Base-by-base conservation (phyloP, 2,888 invertebrate species). In the Zelleria hepariella region DNA sequence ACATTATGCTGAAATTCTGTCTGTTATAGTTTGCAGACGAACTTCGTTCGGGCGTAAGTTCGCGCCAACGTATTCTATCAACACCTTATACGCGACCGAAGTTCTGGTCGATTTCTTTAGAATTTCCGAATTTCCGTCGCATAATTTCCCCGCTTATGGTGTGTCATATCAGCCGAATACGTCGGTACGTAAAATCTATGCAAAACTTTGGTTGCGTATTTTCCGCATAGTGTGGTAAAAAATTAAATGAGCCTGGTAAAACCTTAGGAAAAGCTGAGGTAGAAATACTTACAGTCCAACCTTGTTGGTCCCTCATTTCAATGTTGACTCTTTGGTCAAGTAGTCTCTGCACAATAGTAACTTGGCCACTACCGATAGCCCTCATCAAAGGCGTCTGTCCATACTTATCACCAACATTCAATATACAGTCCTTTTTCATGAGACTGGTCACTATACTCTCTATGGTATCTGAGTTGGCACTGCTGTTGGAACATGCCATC, bases 301-400 rank as follows among this genome's bases (percentile, higher is more conserved):
- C 91, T 68, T 92, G 91, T 62, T 84, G 86, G 73, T 93, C 93
- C 58, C 82, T 80, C 66, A 89, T 88, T 70, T 91, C 86, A 67
- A 91, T 85, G 75, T 92, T 83, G 52, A 85, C 84, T 61, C 85
- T 77, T 61, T 86, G 67, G 51, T 91, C 87, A 18, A 93, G 61
- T 5, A 94, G 73, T 65, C 90, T 84, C 66, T 84, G 68, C 0
- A 93, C 90, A 52, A 91, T 83, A 49, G 80, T 75, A 10, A 77
- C 67, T 66, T 91, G 83, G 24, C 92, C 92, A 63, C 82, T 86
- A 55, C 80, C 75, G 47, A 91, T 90, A 4, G 93, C 92, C 64
- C 86, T 87, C 92, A 93, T 93, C 0, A 93, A 73, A 5, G 93
- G 89, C 49, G 92, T 93, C 73, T 90, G 90, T 10, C 92, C 90